Conservation (phyloP, 2,113 vertebrate species). For the Pheucticus melanocephalus region DNA sequence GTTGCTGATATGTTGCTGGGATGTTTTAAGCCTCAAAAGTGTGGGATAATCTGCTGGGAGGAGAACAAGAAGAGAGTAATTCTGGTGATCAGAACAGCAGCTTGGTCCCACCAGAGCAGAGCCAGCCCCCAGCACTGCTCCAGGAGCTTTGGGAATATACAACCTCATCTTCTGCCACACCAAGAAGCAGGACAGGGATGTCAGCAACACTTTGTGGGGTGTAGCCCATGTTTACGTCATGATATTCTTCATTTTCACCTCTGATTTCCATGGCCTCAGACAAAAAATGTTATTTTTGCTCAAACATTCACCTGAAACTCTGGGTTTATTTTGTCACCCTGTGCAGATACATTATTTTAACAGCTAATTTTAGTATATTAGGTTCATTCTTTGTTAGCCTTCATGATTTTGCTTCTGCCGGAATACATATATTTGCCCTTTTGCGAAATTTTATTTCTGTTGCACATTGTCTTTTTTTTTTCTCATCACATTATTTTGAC, state of each 20-base stretch:
- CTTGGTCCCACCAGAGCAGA: background rate
- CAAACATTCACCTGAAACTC: background rate
- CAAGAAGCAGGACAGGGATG: background rate
- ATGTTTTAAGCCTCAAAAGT: background rate
- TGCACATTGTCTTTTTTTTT: background rate
- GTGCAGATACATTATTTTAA: background rate
- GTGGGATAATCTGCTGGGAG: background rate
- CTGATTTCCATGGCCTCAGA: background rate
- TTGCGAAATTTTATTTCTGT: background rate
- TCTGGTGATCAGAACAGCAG: background rate
- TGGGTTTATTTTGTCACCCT: background rate
- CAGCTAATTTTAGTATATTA: background rate
- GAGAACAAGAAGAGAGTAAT: background rate
- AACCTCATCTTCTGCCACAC: background rate
- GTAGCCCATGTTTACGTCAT: background rate
- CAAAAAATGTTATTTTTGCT: background rate
- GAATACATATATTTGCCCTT: background rate
- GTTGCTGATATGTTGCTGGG: background rate
- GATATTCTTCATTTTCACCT: background rate
- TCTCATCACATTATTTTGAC: background rate
- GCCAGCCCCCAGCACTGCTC: accelerated
- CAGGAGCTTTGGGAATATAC: background rate
- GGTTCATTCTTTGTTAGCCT: background rate
- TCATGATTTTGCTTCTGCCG: background rate
- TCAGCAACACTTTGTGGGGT: background rate